Evolutionary conservation across 2,888 invertebrate species (phyloP).

Genomic region (Muschampia staudingeri): DNA sequence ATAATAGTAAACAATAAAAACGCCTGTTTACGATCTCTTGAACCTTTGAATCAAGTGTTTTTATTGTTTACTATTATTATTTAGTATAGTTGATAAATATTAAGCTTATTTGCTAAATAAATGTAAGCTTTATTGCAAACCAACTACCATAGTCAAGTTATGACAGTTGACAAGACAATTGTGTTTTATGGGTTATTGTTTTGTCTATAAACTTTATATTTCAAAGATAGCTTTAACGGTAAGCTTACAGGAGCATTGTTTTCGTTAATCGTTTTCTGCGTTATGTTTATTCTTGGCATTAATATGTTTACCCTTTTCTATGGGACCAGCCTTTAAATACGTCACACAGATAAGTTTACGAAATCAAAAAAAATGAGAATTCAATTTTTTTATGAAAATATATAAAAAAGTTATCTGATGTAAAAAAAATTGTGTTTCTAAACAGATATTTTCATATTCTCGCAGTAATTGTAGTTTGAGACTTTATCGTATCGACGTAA

Average conservation of each 20-base stretch:
- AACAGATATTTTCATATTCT: neutral
- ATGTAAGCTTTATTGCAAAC: slow-evolving; percentile 35
- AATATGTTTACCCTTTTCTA: neutral
- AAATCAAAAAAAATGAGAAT: neutral
- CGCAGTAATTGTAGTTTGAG: neutral
- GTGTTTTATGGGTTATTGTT: slow-evolving; percentile 28
- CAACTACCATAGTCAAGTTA: slow-evolving; percentile 10
- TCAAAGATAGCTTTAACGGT: slow-evolving; percentile 45
- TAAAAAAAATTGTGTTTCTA: neutral
- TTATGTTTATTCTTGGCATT: neutral
- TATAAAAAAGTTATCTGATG: neutral
- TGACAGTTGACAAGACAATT: slow-evolving; percentile 22
- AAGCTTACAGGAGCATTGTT: slow-evolving; percentile 55
- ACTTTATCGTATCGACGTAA: neutral
- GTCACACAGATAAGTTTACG: neutral
- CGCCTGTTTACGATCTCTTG: slow-evolving; percentile 42
- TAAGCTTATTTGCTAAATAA: slow-evolving; percentile 26
- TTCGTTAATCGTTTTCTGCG: slow-evolving; percentile 23
- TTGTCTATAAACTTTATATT: slow-evolving; percentile 30
- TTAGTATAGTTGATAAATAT: slow-evolving; percentile 18
- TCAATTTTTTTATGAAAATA: too few species aligned
- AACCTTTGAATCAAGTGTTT: slow-evolving; percentile 29
- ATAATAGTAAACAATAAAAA: too few species aligned
- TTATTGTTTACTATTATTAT: slow-evolving; percentile 32
- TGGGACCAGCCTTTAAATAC: slow-evolving; percentile 24